Evolutionary conservation across 1,140 invertebrate species (phyloP).

Genomic region (Drosophila nikananu): DNA sequence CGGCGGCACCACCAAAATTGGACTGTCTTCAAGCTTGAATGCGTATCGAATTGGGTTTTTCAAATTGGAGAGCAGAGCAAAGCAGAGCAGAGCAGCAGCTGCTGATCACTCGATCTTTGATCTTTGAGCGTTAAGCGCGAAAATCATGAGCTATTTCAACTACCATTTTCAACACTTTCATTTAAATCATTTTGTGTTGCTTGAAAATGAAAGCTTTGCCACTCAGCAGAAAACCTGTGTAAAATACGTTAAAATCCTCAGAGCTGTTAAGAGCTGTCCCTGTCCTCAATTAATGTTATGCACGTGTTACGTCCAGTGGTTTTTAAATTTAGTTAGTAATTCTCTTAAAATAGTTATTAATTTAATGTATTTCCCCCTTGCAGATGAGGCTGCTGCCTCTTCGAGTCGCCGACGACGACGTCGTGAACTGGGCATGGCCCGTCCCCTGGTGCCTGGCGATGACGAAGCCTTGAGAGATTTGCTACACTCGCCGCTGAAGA

Average conservation of each 20-base stretch:
- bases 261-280: constrained; percentile 24
- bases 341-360: neutral
- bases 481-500: constrained; percentile 62
- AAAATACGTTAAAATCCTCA: constrained; percentile 67
- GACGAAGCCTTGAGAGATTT: constrained; percentile 73
- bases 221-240: constrained; percentile 56
- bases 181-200: constrained; percentile 54
- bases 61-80: neutral
- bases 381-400: constrained; percentile 82
- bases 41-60: constrained; percentile 17
- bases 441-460: constrained; percentile 84
- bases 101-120: constrained; percentile 35
- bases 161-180: constrained; percentile 44
- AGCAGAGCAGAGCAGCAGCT: neutral
- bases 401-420: constrained; percentile 82
- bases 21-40: constrained; percentile 61
- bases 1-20: constrained; percentile 26
- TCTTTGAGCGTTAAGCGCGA: constrained; percentile 21
- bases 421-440: constrained; percentile 83
- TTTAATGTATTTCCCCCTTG: constrained; percentile 18
- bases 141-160: constrained; percentile 10
- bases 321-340: neutral
- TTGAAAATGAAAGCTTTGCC: constrained; percentile 27
- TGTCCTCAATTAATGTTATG: constrained; percentile 30
- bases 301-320: constrained; percentile 37